Evolutionary conservation across 2,888 invertebrate species (phyloP).

Genomic region (Ecliptopera silaceata): DNA sequence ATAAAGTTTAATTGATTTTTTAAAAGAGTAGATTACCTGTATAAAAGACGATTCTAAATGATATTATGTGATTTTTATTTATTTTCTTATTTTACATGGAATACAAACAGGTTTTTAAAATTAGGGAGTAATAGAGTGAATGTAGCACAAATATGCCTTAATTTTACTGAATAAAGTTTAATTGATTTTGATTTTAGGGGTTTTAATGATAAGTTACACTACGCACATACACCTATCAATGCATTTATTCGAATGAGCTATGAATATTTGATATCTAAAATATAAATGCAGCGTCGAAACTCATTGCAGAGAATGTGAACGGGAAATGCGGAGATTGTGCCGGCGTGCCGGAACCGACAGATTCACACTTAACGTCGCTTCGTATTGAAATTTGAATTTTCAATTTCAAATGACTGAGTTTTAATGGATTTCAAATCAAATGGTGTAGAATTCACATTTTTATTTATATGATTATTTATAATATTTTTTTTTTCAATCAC

Average conservation of each 20-base stretch:
- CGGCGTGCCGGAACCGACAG: conserved; percentile 23
- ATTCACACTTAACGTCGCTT: conserved; percentile 18
- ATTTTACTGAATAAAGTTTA: too few species aligned
- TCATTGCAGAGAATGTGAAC: conserved; percentile 23
- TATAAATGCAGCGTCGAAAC: conserved; percentile 12
- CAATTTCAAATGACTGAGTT: conserved; percentile 22
- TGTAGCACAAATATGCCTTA: too few species aligned
- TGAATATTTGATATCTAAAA: background rate
- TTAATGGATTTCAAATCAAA: background rate
- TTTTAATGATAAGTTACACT: too few species aligned
- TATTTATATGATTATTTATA: background rate
- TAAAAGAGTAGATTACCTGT: too few species aligned
- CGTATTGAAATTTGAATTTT: conserved; percentile 30
- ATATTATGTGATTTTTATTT: too few species aligned
- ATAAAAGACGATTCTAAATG: too few species aligned
- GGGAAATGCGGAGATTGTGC: conserved; percentile 32
- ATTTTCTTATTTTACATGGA: too few species aligned
- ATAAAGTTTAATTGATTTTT: too few species aligned
- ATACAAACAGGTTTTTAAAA: too few species aligned
- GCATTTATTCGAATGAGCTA: background rate
- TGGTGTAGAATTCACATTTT: background rate
- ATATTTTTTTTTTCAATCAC: background rate
- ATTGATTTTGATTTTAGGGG: conserved; percentile 7
- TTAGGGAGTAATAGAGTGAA: too few species aligned
- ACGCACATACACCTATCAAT: background rate